These are phyloP conservation scores for Leptopilina syphax DNA, from an alignment of 2,888 invertebrate genomes.

Conservation along the genomic window DNA sequence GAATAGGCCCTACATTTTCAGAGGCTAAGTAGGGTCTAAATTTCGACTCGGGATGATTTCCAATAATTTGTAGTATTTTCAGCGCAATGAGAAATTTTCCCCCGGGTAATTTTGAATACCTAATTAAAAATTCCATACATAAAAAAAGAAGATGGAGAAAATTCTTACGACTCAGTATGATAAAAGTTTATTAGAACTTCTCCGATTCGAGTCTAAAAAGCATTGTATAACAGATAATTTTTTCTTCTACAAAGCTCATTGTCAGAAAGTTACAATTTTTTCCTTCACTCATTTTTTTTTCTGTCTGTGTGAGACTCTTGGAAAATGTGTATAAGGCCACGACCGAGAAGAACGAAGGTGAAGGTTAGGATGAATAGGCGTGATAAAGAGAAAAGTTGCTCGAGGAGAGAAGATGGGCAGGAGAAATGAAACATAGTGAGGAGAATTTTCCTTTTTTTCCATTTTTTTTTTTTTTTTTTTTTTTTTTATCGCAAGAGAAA, in stretches of 20 bases:
- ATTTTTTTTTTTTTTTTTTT: not conserved
- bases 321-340: conserved; percentile 6
- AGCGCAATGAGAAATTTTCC: no score
- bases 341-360: conserved; percentile 10
- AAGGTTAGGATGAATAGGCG: conserved; percentile 36
- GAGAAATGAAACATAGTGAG: conserved; percentile 36
- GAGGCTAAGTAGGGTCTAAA: no score
- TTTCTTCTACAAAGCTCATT: conserved; percentile 6
- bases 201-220: not conserved
- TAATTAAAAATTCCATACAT: no score
- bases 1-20: no score
- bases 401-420: conserved; percentile 26
- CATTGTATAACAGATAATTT: conserved; percentile 4
- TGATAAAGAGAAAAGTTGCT: conserved; percentile 38
- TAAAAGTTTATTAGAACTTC: conserved; percentile 3
- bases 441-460: not conserved
- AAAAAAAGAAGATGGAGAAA: not conserved
- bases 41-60: no score
- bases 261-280: not conserved
- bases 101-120: no score
- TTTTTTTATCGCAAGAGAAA: conserved; percentile 12
- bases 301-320: conserved; percentile 16
- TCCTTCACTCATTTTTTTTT: not conserved
- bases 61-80: no score
- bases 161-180: conserved; percentile 42